phyloP scores from a whole-genome alignment of 1,140 invertebrate genomes.

The Anagrus nilaparvatae region DNA sequence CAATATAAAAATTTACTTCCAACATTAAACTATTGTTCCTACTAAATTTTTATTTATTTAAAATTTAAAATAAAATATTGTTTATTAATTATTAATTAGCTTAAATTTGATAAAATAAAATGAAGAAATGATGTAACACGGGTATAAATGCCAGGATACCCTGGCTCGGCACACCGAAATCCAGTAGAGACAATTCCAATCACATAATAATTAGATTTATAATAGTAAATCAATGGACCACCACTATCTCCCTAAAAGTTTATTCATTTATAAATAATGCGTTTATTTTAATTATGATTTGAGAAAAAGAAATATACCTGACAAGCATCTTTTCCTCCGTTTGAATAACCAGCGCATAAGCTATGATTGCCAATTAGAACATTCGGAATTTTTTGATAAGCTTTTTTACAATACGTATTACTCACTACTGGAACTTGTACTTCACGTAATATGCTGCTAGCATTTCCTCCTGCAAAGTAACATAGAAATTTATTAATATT shows the following conservation, averaged over 20 bases:
- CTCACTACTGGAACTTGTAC: constrained; percentile 59
- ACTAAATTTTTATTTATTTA: too few species aligned
- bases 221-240: constrained; percentile 63
- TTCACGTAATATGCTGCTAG: constrained; percentile 51
- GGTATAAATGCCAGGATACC: constrained; percentile 68
- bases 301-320: constrained; percentile 40
- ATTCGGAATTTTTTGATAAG: constrained; percentile 46
- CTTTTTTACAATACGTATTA: constrained; percentile 41
- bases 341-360: constrained; percentile 63
- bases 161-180: constrained; percentile 58
- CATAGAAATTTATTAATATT: background rate
- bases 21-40: too few species aligned
- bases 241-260: constrained; percentile 66
- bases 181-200: constrained; percentile 70
- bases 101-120: constrained; percentile 44
- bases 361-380: constrained; percentile 53
- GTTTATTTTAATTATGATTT: background rate
- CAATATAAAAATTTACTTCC: too few species aligned
- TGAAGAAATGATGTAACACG: constrained; percentile 55
- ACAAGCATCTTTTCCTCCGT: constrained; percentile 73
- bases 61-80: background rate
- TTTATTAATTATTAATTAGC: too few species aligned
- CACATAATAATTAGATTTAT: constrained; percentile 39
- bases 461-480: constrained; percentile 49
- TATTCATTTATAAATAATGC: background rate